These are phyloP conservation scores for Synergus gifuensis DNA, from an alignment of 2,888 invertebrate species.

Conservation along the genomic window DNA sequence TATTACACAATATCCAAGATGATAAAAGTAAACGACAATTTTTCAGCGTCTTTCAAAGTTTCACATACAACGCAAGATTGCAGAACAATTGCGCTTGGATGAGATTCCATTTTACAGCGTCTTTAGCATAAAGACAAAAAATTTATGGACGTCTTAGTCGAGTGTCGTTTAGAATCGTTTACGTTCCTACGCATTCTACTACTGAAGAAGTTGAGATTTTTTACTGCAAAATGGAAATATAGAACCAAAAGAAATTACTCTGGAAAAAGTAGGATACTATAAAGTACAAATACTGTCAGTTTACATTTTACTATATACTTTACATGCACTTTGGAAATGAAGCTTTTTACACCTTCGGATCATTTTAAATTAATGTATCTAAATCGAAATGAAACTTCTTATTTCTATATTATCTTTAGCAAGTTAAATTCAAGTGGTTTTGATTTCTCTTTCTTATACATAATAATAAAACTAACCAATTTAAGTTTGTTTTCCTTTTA, in stretches of 20 bases:
- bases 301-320: not conserved
- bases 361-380: not conserved
- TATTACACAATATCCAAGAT: not conserved
- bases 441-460: too few relatives aligned
- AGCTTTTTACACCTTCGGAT: not conserved
- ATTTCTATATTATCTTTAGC: not conserved
- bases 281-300: not conserved
- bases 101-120: conserved; percentile 14
- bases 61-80: not conserved
- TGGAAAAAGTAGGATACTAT: conserved; percentile 5
- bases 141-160: conserved; percentile 22
- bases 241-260: conserved; percentile 29
- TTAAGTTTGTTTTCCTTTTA: too few relatives aligned
- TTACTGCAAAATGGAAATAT: not conserved
- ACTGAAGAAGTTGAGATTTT: conserved; percentile 17
- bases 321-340: not conserved
- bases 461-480: too few relatives aligned
- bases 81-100: not conserved
- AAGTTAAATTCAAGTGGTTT: too few relatives aligned
- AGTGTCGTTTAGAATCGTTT: conserved; percentile 36
- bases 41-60: not conserved
- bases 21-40: not conserved
- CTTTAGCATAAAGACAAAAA: conserved; percentile 30
- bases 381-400: not conserved
- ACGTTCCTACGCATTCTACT: conserved; percentile 9